phyloP scores from a whole-genome alignment of 2,888 invertebrate genomes.

The Lapara coniferarum region DNA sequence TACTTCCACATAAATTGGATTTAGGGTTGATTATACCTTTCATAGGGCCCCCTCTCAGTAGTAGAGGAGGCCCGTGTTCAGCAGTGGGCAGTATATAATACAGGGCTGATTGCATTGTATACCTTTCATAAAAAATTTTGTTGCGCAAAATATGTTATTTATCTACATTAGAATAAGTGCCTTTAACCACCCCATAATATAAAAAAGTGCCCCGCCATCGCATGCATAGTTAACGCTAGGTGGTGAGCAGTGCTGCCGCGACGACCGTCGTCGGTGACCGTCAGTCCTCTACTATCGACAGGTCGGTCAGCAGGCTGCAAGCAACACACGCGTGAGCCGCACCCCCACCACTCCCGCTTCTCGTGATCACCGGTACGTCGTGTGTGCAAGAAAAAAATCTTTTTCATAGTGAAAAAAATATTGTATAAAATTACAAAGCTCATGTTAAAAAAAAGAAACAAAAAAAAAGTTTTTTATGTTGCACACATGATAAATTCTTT shows the following conservation, averaged over 20 bases:
- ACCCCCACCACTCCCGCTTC: conserved; percentile 29
- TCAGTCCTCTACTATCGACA: conserved; percentile 79
- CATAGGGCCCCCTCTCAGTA: no score
- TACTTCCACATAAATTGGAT: no score
- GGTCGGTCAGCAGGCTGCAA: conserved; percentile 82
- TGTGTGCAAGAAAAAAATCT: conserved; percentile 26
- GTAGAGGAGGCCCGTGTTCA: no score
- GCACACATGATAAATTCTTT: conserved; percentile 2
- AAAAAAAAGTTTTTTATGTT: no score
- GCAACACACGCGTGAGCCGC: conserved; percentile 60
- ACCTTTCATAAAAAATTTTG: no score
- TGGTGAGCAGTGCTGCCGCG: background rate
- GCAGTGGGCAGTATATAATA: no score
- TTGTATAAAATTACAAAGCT: background rate
- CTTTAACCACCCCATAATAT: background rate
- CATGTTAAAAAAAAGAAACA: background rate
- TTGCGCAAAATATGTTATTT: no score
- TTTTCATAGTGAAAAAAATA: no score
- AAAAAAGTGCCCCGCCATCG: conserved; percentile 2
- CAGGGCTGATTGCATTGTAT: no score
- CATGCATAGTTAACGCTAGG: conserved; percentile 13
- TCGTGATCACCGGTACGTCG: background rate
- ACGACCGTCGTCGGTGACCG: conserved; percentile 26
- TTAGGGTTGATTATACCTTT: no score
- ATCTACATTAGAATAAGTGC: no score